phyloP scores from a whole-genome alignment of 37 sponge, comb jelly and placozoan genomes.

The Cliona cf. orientalis region DNA sequence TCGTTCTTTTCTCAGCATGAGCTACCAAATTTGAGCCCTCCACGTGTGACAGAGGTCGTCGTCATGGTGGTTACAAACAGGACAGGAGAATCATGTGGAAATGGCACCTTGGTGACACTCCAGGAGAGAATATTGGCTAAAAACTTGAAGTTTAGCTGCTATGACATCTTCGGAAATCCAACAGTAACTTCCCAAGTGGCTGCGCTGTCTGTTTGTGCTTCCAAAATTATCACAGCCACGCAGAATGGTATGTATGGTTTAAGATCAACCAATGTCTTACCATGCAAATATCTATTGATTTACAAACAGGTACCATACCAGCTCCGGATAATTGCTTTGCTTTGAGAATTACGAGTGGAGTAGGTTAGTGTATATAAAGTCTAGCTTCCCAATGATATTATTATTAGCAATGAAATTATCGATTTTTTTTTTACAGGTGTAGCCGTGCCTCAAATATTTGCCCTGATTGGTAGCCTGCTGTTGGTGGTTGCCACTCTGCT shows the following conservation, averaged over 20 bases:
- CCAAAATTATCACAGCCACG: not conserved
- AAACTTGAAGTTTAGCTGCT: not conserved
- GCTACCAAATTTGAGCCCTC: constrained; percentile 3
- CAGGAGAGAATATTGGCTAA: not conserved
- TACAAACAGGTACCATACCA: too few species aligned
- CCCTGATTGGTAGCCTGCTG: too few species aligned
- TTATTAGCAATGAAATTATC: too few species aligned
- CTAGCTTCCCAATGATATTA: too few species aligned
- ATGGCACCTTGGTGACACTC: not conserved
- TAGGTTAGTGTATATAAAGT: too few species aligned
- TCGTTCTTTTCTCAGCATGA: constrained; percentile 29
- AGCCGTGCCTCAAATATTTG: too few species aligned
- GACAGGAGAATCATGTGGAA: not conserved
- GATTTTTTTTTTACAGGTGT: too few species aligned
- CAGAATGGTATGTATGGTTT: not conserved
- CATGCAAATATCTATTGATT: too few species aligned
- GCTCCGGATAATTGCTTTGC: too few species aligned
- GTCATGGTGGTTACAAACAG: constrained; percentile 23
- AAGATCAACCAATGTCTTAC: too few species aligned
- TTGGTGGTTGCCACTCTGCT: too few species aligned
- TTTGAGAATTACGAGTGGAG: too few species aligned
- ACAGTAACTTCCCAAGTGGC: not conserved
- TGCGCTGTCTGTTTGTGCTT: not conserved
- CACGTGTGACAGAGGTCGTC: constrained; percentile 8
- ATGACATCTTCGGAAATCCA: not conserved